These are phyloP conservation scores for Garrulus glandarius DNA, from an alignment of 2,797 vertebrate genomes.

Conservation along the genomic window DNA sequence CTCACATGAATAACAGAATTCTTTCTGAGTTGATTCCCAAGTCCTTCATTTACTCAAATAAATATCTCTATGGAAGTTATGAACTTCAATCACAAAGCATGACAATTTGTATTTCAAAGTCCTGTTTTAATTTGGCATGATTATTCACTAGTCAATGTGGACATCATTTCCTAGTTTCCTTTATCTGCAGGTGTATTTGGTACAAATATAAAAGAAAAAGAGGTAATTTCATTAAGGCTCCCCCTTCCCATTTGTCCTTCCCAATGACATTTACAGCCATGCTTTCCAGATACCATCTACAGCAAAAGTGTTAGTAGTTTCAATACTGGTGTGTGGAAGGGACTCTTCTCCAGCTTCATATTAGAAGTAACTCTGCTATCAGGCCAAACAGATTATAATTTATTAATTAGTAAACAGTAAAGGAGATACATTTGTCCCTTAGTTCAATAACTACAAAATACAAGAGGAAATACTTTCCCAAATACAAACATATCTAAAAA, in stretches of 20 bases:
- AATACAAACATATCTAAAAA: background rate
- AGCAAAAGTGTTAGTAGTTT: background rate
- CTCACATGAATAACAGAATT: background rate
- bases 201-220: background rate
- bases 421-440: background rate
- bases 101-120: constrained; percentile 19
- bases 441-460: background rate
- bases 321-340: background rate
- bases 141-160: background rate
- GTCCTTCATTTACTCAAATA: background rate
- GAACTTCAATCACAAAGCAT: background rate
- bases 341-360: background rate
- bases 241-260: background rate
- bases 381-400: background rate
- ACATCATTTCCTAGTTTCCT: background rate
- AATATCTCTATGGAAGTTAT: background rate
- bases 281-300: background rate
- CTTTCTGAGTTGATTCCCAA: background rate
- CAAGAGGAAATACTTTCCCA: background rate
- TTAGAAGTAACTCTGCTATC: background rate
- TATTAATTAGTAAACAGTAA: background rate
- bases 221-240: background rate
- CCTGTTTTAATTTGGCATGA: background rate
- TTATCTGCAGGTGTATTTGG: background rate
- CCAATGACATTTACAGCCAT: background rate